Evolutionary conservation across 2,113 vertebrate species (phyloP).

Genomic region (Crotalus tigris): DNA sequence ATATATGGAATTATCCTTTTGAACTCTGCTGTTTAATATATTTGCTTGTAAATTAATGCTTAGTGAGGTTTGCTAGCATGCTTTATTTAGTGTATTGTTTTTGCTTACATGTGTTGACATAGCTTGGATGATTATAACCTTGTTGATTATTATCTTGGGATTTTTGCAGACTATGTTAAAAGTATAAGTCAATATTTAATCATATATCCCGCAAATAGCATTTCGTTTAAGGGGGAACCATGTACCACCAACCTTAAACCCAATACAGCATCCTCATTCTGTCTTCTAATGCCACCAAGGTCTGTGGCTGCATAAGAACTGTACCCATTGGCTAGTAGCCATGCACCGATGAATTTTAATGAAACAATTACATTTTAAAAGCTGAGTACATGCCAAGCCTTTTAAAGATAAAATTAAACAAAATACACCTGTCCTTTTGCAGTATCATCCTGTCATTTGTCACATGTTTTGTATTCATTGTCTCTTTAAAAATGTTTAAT

Average conservation of each 20-base stretch:
- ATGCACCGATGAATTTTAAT: not conserved
- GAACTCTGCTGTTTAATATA: not conserved
- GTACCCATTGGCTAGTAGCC: not conserved
- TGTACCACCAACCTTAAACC: not conserved
- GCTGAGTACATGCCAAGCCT: not conserved
- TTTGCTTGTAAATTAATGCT: not conserved
- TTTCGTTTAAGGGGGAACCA: not conserved
- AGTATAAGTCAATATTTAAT: not conserved
- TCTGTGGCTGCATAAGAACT: not conserved
- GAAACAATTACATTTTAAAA: not conserved
- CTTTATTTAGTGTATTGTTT: not conserved
- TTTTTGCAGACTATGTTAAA: not conserved
- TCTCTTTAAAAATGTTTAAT: not conserved
- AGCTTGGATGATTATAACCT: not conserved
- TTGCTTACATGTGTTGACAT: not conserved
- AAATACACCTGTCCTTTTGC: not conserved
- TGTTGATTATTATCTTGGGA: not conserved
- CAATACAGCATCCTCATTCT: not conserved
- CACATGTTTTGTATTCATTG: not conserved
- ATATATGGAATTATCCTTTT: not conserved
- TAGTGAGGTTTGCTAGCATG: not conserved
- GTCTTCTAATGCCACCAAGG: not conserved
- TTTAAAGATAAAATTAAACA: not conserved
- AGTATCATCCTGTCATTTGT: not conserved
- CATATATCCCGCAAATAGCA: not conserved